Conservation (phyloP, 2,888 invertebrate genomes). For the Eilema griseolum region DNA sequence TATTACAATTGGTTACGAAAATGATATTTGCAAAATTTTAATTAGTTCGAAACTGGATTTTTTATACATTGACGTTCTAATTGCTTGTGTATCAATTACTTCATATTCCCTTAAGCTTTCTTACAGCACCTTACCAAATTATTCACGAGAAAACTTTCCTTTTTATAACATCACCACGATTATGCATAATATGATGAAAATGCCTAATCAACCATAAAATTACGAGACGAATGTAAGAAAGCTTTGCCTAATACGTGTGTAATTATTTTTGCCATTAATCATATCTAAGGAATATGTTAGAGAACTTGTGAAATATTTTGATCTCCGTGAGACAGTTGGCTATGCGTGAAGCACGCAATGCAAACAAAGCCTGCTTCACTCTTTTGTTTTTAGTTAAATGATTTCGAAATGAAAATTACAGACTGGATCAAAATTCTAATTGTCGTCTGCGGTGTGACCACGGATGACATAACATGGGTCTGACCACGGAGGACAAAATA, state of each 20-base stretch:
- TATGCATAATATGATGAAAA: neutral
- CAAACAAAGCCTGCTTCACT: neutral
- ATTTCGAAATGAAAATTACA: neutral
- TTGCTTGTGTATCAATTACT: neutral
- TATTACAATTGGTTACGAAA: too few species aligned
- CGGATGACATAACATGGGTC: too few species aligned
- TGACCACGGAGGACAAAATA: too few species aligned
- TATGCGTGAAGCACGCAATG: constrained; percentile 12
- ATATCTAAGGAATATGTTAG: constrained; percentile 14
- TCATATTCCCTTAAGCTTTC: neutral
- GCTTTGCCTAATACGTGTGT: constrained; percentile 8
- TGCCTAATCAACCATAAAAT: constrained; percentile 14
- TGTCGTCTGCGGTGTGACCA: too few species aligned
- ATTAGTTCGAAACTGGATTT: too few species aligned
- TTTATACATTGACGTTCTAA: too few species aligned
- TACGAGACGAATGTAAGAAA: constrained; percentile 6
- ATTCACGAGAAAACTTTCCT: neutral
- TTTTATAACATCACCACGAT: constrained; percentile 1
- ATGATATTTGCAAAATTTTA: too few species aligned
- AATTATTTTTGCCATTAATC: constrained; percentile 17
- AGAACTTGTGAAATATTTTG: constrained; percentile 29
- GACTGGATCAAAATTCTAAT: too few species aligned
- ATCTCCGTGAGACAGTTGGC: constrained; percentile 4
- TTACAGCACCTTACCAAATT: neutral
- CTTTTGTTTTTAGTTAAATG: neutral